Percentiles rank a stretch among this genome's conserved stretches.
These are phyloP conservation scores for Alouatta palliata DNA, from an alignment of 2,113 vertebrate genomes.

Conservation along the genomic window DNA sequence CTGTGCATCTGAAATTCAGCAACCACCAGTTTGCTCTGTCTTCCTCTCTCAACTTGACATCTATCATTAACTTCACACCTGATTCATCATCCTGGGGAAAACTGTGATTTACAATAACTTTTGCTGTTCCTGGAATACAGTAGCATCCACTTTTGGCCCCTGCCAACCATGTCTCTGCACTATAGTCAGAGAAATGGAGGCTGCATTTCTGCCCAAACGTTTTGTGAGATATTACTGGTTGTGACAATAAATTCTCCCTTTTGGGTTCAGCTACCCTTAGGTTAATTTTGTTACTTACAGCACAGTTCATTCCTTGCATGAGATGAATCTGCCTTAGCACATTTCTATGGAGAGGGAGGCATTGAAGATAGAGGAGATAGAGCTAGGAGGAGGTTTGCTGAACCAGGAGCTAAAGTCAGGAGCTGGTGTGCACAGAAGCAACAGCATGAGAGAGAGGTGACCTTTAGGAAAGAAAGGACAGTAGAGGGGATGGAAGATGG, in stretches of 20 bases:
- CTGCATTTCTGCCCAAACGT: not conserved
- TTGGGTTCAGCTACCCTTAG: not conserved
- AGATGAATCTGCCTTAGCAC: not conserved
- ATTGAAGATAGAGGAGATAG: not conserved
- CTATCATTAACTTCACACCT: not conserved
- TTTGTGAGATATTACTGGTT: not conserved
- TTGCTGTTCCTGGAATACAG: not conserved
- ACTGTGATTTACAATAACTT: not conserved
- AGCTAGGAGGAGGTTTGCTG: not conserved
- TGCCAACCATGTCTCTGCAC: not conserved
- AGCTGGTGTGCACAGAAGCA: not conserved
- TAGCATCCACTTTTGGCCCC: not conserved
- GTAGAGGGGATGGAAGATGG: not conserved
- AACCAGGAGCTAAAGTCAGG: not conserved
- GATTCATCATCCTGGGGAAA: not conserved
- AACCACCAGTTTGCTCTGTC: not conserved
- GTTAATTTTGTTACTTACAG: not conserved
- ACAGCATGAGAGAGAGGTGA: not conserved
- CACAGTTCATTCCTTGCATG: not conserved
- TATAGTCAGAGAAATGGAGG: not conserved
- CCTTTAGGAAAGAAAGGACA: not conserved
- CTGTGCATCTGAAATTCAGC: not conserved
- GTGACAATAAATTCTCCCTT: not conserved
- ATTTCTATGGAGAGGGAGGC: not conserved
- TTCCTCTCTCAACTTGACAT: not conserved